Evolutionary conservation across 2,888 invertebrate species (phyloP), one percentile per base, ranked within the genome.

Genomic region (Luffia ferchaultella): DNA sequence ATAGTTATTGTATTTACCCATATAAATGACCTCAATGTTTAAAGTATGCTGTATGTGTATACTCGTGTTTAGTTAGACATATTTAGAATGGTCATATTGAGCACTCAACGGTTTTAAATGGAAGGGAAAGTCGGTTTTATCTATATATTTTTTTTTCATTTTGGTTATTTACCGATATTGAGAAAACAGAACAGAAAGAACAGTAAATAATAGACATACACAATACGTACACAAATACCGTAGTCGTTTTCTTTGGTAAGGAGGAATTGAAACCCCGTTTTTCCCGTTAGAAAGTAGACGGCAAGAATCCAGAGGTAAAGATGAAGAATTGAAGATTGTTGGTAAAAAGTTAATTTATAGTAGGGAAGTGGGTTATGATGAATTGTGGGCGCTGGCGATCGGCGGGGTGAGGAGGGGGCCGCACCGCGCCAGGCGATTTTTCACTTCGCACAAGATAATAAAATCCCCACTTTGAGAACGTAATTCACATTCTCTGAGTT

Each of bases 401-500:
- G 30, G 30, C 30, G 30, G 12, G 30, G 30, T 3, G 30, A 30
- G 30, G 30, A 30, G 30, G 30, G 30, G 12, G 12, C 3, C 5
- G 30, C 30, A 12, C 30, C 30, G 5, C 30, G 3, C 30, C 30
- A 30, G 30, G 12, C 30, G 43, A 49, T 49, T 49, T 49, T 49
- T 49, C 49, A 49, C 49, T 42, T 49, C 42, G 49, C 49, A 42
- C 42, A n/a, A 59, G 72, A 75, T 76, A 73, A 78, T 78, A 78
- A 79, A 78, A 76, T 75, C 73, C 75, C 72, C 74, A 74, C 73
- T 74, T 70, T 65, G 65, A 67, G 71, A 67, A 67, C 67, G 73
- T 76, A 73, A 77, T 73, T 77, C 77, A 73, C 72, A 70, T 69
- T 68, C 65, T 60, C 60, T 55, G 58, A 70, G 67, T 79, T 80